Percentiles rank a stretch among this genome's conserved stretches.
Conservation (phyloP, 2,797 vertebrate species). For the Telmatherina bonti region DNA sequence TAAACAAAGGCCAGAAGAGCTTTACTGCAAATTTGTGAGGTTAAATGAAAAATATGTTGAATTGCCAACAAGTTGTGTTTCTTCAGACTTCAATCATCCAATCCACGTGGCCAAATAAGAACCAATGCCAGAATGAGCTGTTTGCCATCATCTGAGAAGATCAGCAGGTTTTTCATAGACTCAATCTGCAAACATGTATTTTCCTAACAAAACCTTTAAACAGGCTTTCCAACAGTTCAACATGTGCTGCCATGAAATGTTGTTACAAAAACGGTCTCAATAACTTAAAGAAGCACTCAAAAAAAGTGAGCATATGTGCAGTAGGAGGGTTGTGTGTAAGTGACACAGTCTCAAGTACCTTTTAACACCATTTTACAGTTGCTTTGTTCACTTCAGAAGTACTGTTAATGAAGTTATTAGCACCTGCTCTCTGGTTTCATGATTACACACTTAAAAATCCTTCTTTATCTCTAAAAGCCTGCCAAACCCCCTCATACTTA, state of each 20-base stretch:
- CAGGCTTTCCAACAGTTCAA: neutral
- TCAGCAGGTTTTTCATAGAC: no score
- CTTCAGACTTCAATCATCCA: no score
- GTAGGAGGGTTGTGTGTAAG: neutral
- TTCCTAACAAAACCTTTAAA: neutral
- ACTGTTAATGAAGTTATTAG: slow-evolving; percentile 44
- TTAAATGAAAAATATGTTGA: no score
- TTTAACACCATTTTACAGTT: slow-evolving; percentile 11
- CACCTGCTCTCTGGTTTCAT: slow-evolving; percentile 5
- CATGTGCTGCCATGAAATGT: no score
- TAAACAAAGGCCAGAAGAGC: no score
- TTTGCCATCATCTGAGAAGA: no score
- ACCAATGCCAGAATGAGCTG: no score
- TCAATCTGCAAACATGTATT: no score
- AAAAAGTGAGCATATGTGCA: neutral
- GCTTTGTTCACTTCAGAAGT: slow-evolving; percentile 27
- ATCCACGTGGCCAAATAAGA: no score
- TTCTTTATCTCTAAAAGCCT: neutral
- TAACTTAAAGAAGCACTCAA: neutral
- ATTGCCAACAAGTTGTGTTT: no score
- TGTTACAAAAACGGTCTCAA: neutral
- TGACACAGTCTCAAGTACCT: slow-evolving; percentile 2
- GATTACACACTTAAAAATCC: slow-evolving; percentile 10
- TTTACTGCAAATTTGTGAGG: no score
- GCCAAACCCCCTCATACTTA: slow-evolving; percentile 3